Evolutionary conservation across 2,888 invertebrate genomes (phyloP).

Genomic region (Cerastis leucographa): DNA sequence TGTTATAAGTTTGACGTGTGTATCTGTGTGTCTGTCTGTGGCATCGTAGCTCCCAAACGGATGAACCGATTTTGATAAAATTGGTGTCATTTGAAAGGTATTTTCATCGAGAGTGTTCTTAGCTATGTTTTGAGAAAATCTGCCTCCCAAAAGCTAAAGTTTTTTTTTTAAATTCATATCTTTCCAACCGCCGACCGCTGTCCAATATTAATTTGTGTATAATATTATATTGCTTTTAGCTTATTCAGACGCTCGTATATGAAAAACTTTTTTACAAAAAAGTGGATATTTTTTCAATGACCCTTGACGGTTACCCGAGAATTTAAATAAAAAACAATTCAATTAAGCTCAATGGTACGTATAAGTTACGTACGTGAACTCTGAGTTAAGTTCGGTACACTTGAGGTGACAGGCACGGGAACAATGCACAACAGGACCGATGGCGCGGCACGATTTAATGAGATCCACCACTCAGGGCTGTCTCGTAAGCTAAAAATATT

Average conservation of each 20-base stretch:
- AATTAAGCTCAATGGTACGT: conserved; percentile 17
- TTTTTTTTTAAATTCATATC: too few species aligned
- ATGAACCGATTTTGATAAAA: too few species aligned
- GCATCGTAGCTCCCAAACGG: too few species aligned
- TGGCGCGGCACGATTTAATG: conserved; percentile 67
- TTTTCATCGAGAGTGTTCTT: too few species aligned
- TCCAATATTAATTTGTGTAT: too few species aligned
- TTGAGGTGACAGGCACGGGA: conserved; percentile 38
- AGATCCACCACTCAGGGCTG: conserved; percentile 52
- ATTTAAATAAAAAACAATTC: conserved; percentile 11
- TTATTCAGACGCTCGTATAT: neutral
- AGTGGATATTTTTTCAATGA: neutral
- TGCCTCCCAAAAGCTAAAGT: too few species aligned
- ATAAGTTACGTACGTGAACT: neutral
- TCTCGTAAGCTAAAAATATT: neutral
- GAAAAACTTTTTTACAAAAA: neutral
- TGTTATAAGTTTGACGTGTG: too few species aligned
- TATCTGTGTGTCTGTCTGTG: too few species aligned
- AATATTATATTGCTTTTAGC: too few species aligned
- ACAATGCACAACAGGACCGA: conserved; percentile 53
- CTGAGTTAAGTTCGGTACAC: conserved; percentile 3
- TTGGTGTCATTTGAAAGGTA: too few species aligned
- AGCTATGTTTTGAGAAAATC: too few species aligned
- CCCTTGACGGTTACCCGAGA: neutral
- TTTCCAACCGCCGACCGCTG: too few species aligned